Base-by-base conservation (phyloP, 2,113 vertebrate species). In the Monarcha castaneiventris region DNA sequence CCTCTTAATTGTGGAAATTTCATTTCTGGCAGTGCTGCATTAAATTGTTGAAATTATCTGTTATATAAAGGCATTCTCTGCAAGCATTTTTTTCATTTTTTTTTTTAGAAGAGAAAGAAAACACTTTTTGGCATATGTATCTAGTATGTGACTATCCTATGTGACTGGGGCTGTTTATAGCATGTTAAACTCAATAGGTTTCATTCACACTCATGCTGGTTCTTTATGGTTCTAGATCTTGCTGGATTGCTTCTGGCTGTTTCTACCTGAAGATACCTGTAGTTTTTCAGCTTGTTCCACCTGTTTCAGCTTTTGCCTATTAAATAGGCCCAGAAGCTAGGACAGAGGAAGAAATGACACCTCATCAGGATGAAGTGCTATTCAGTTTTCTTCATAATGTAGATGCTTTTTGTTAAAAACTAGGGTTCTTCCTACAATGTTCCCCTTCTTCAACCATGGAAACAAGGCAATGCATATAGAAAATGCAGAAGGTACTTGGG, bases 1-100 rank as follows among this genome's bases (percentile, higher is more conserved):
- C 87, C 90, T 79, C 51, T 77, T 96, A 88, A 94, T 96, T 80
- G 72, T 68, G 66, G 68, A 83, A 95, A 95, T 96, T 93, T 89
- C 22, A 69, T 43, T 74, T 59, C 41, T 71, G 63, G 37, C 30
- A 84, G 30, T 89, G 39, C 68, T 84, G 51, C 46, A 78, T 63
- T 81, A 67, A 95, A 54, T 96, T 67, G 81, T 78, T 76, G 12
- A 91, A 86, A 67, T 14, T 22, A 27, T 92, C 62, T 72, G 17
- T 84, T 90, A 87, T 93, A 94, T 46, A 33, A 94, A 84, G 29
- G 29, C 46, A 20, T 58, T 89, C 41, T 89, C 44, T 84, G 11
- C 44, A 58, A 63, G 29, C 19, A 64, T 54, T 29, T 32, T 52
- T 44, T 35, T n/a, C 27, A 5, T 6, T 5, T 46, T 26, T 33